Conservation (phyloP, 2,113 vertebrate genomes). For the Chloebia gouldiae region DNA sequence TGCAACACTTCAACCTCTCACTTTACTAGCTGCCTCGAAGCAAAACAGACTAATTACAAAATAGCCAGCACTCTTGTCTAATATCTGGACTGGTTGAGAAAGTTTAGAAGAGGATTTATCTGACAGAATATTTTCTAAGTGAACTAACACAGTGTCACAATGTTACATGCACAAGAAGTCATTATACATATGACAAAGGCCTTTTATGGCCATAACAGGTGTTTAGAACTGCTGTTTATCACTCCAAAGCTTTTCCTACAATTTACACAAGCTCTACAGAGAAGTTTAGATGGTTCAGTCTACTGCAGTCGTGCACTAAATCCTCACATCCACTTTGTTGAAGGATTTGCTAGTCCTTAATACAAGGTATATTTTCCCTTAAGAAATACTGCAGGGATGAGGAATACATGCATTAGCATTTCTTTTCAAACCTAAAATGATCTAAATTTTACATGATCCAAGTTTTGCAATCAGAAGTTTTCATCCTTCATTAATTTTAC, state of each 20-base stretch:
- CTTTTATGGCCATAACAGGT: neutral
- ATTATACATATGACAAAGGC: neutral
- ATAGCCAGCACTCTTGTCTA: neutral
- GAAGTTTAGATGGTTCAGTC: neutral
- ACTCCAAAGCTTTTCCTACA: neutral
- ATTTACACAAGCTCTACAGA: neutral
- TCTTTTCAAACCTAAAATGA: neutral
- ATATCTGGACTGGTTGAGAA: neutral
- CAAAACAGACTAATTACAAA: constrained; percentile 39
- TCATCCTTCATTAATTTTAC: neutral
- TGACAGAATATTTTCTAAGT: neutral
- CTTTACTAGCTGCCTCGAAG: constrained; percentile 51
- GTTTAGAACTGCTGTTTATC: neutral
- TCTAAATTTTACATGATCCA: neutral
- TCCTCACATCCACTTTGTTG: neutral
- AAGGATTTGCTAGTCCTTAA: neutral
- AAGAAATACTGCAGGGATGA: neutral
- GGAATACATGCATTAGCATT: neutral
- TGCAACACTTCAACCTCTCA: constrained; percentile 43
- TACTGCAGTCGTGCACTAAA: neutral
- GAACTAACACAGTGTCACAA: neutral
- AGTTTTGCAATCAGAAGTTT: neutral
- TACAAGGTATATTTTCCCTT: neutral
- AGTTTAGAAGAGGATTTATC: neutral
- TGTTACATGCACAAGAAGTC: neutral